Conservation (phyloP, 2,888 invertebrate genomes). For the Ganaspis brasiliensis region DNA sequence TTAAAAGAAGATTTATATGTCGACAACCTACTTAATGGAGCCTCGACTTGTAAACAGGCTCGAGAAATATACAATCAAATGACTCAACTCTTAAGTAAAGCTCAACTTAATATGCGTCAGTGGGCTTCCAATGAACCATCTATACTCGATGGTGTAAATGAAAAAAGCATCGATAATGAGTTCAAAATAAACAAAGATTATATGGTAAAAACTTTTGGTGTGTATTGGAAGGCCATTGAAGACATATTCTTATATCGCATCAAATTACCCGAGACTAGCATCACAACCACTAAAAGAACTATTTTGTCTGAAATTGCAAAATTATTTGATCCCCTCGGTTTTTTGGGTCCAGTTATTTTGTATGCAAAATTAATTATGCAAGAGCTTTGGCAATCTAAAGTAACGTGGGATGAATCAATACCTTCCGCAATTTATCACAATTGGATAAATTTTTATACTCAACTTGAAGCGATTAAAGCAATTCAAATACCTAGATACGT, state of each 20-base stretch:
- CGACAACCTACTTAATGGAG: slow-evolving; percentile 54
- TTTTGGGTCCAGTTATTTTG: slow-evolving; percentile 57
- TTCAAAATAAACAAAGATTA: slow-evolving; percentile 17
- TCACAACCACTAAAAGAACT: slow-evolving; percentile 49
- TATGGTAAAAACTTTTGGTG: slow-evolving; percentile 52
- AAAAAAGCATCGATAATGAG: slow-evolving; percentile 5
- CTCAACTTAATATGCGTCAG: slow-evolving; percentile 59
- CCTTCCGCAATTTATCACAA: slow-evolving; percentile 48
- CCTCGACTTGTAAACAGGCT: slow-evolving; percentile 47
- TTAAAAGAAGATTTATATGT: slow-evolving; percentile 55
- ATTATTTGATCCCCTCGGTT: slow-evolving; percentile 62
- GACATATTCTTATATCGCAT: slow-evolving; percentile 53
- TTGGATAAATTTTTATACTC: slow-evolving; percentile 53
- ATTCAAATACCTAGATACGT: slow-evolving; percentile 53
- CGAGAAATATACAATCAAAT: slow-evolving; percentile 51
- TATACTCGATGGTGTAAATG: slow-evolving; percentile 20
- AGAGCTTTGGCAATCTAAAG: slow-evolving; percentile 55
- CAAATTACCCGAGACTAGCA: slow-evolving; percentile 5
- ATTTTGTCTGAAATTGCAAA: slow-evolving; percentile 59
- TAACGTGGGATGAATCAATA: slow-evolving; percentile 60
- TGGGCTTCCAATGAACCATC: slow-evolving; percentile 60
- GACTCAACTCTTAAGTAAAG: slow-evolving; percentile 46
- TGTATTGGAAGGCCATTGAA: slow-evolving; percentile 48
- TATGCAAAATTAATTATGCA: slow-evolving; percentile 61
- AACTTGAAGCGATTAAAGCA: slow-evolving; percentile 52